A percentile compares a stretch with the other conserved stretches of the same genome.
Evolutionary conservation across 2,113 vertebrate species (phyloP).

Genomic region (Scatophagus argus): DNA sequence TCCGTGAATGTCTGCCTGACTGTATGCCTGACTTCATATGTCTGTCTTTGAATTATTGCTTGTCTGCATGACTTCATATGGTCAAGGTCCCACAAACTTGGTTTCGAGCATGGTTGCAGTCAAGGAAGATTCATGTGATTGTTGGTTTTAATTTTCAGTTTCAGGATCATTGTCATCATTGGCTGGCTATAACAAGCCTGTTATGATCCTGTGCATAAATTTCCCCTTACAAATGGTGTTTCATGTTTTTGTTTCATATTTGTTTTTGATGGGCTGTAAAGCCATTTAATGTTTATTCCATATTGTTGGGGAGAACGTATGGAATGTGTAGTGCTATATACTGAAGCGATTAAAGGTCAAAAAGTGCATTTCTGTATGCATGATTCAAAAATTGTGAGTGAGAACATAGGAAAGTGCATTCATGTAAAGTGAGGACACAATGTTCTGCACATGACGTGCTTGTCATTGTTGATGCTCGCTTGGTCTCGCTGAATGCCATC

Average conservation of each 20-base stretch:
- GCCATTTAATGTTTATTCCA: conserved; percentile 19
- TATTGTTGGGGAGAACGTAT: conserved; percentile 10
- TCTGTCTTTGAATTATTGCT: conserved; percentile 11
- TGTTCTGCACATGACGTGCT: conserved; percentile 43
- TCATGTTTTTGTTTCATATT: conserved; percentile 25
- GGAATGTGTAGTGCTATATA: not conserved
- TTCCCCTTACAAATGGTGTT: conserved; percentile 8
- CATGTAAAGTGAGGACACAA: conserved; percentile 5
- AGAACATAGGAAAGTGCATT: not conserved
- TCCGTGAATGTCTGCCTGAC: conserved; percentile 31
- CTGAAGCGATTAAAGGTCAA: not conserved
- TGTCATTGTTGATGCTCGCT: conserved; percentile 61
- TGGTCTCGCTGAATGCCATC: conserved; percentile 42
- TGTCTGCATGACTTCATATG: conserved; percentile 58
- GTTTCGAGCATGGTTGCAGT: conserved; percentile 65
- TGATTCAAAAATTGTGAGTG: conserved; percentile 36
- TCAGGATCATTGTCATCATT: conserved; percentile 17
- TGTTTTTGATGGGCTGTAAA: conserved; percentile 16
- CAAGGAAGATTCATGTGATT: conserved; percentile 18
- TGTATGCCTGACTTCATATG: conserved; percentile 12
- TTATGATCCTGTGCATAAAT: not conserved
- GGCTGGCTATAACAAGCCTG: not conserved
- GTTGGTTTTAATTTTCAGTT: conserved; percentile 4
- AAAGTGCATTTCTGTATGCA: conserved; percentile 36
- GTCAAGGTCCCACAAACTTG: conserved; percentile 19